phyloP scores from a whole-genome alignment of 2,113 vertebrate genomes.

The Grammomys dolichurus region DNA sequence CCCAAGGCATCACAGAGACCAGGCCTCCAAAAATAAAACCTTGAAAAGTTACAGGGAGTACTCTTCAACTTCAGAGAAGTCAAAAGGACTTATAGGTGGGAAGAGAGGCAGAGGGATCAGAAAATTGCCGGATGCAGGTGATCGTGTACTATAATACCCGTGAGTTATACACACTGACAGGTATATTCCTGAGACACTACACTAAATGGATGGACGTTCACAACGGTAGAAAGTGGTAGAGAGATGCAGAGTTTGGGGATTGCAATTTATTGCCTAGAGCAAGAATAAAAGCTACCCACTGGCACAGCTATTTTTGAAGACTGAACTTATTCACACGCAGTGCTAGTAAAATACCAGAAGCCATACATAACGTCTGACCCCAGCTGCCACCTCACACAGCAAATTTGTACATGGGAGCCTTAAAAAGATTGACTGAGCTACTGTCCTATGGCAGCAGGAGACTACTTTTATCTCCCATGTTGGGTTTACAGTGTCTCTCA shows the following conservation, averaged over 20 bases:
- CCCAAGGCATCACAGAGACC: not conserved
- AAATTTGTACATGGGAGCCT: conserved; percentile 47
- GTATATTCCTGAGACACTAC: not conserved
- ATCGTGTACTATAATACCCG: not conserved
- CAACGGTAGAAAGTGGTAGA: not conserved
- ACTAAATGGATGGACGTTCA: not conserved
- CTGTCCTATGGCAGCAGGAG: conserved; percentile 41
- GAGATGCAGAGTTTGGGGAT: not conserved
- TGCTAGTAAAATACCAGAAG: conserved; percentile 73
- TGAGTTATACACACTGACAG: not conserved
- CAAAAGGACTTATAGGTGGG: not conserved
- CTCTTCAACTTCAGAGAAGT: not conserved
- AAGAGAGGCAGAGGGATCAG: not conserved
- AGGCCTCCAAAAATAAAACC: not conserved
- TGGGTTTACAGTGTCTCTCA: conserved; percentile 60
- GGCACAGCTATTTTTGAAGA: conserved; percentile 25
- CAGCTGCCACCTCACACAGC: conserved; percentile 47
- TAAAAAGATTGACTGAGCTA: conserved; percentile 60
- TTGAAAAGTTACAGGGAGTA: not conserved
- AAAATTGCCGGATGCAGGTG: not conserved
- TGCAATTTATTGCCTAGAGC: not conserved
- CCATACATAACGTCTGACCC: conserved; percentile 77
- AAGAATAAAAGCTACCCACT: conserved; percentile 13
- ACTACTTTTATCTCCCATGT: conserved; percentile 29
- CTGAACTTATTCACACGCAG: conserved; percentile 47